phyloP scores from a whole-genome alignment of 35 echinoderm and acorn worm genomes.

The Stichopus chloronotus region DNA sequence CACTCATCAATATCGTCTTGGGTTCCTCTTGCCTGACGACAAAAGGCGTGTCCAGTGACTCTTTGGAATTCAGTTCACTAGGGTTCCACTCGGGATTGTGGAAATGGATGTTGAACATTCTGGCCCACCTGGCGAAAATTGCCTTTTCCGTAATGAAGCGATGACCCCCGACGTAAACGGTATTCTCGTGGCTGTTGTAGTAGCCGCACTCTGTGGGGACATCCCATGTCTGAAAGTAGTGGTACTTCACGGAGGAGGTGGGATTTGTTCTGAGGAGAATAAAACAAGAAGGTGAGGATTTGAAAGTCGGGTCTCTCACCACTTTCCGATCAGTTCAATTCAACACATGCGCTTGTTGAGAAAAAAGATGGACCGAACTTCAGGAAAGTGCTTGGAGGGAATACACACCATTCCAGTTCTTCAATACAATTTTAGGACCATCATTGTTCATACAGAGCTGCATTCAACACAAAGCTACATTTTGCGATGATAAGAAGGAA shows the following conservation, averaged over 20 bases:
- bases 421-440: too few species aligned
- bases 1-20: conserved; percentile 19
- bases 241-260: conserved; percentile 77
- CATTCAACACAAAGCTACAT: too few species aligned
- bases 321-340: not conserved
- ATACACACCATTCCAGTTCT: too few species aligned
- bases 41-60: conserved; percentile 79
- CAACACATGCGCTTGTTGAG: not conserved
- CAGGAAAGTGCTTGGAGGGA: too few species aligned
- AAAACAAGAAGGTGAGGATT: conserved; percentile 7
- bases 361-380: too few species aligned
- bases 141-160: conserved; percentile 96
- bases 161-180: conserved; percentile 77
- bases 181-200: conserved; percentile 87
- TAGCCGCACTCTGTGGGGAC: conserved; percentile 81
- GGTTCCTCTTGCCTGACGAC: conserved; percentile 74
- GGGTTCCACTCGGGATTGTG: conserved; percentile 84
- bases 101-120: conserved; percentile 86
- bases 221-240: conserved; percentile 85
- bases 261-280: conserved; percentile 76
- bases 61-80: conserved; percentile 24
- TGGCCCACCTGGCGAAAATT: conserved; percentile 87
- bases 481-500: too few species aligned
- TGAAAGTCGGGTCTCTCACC: too few species aligned
- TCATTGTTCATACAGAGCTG: too few species aligned